Evolutionary conservation across 2,888 invertebrate genomes (phyloP).

Genomic region (Lamproptera curius): DNA sequence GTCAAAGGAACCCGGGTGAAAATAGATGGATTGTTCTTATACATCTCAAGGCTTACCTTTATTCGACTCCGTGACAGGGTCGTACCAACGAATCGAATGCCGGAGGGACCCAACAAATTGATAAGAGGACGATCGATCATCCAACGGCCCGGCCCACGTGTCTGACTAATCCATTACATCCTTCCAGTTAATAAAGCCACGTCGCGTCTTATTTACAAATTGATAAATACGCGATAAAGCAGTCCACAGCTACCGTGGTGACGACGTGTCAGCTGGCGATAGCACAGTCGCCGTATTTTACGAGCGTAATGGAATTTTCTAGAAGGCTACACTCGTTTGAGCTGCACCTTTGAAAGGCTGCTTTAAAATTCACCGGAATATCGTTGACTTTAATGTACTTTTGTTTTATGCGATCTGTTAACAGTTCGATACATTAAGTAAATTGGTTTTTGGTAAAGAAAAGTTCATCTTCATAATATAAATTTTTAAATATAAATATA

Average conservation of each 20-base stretch:
- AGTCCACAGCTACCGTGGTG: constrained; percentile 47
- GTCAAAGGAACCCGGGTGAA: too few relatives aligned
- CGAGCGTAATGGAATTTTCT: constrained; percentile 9
- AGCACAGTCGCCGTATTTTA: constrained; percentile 25
- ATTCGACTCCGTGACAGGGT: constrained; percentile 25
- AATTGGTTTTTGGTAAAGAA: too few relatives aligned
- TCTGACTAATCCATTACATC: constrained; percentile 56
- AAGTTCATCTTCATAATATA: too few relatives aligned
- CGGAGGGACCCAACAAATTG: constrained; percentile 34
- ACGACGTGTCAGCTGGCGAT: constrained; percentile 30
- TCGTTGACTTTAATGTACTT: too few relatives aligned
- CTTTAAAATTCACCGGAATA: constrained; percentile 9
- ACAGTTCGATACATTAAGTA: too few relatives aligned
- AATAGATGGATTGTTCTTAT: too few relatives aligned
- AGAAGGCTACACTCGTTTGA: constrained; percentile 3
- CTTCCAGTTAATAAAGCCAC: constrained; percentile 58
- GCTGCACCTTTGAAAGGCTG: background rate
- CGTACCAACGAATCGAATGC: constrained; percentile 24
- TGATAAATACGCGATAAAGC: constrained; percentile 47
- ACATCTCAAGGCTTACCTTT: constrained; percentile 16
- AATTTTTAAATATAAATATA: too few relatives aligned
- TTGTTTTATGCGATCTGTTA: too few relatives aligned
- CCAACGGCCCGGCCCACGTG: constrained; percentile 42
- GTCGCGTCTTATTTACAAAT: constrained; percentile 59
- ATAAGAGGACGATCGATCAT: constrained; percentile 50